Percentiles rank a stretch among this genome's conserved stretches.
phyloP scores from a whole-genome alignment of 37 sponge, comb jelly and placozoan genomes.

The Geodia barretti region DNA sequence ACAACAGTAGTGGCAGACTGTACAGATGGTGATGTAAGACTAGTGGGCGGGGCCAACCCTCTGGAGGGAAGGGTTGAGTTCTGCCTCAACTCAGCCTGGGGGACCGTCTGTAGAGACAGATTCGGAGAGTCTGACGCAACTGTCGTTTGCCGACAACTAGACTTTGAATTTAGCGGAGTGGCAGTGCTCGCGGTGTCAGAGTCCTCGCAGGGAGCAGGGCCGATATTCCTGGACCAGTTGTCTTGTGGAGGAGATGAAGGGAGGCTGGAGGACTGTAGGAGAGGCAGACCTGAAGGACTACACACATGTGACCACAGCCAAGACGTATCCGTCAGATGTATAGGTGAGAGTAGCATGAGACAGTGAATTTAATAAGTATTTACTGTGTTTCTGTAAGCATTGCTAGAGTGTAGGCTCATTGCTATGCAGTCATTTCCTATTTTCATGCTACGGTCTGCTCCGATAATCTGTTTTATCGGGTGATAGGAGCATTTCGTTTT shows the following conservation, averaged over 20 bases:
- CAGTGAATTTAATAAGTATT: not conserved
- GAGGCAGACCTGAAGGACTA: not conserved
- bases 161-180: not conserved
- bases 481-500: too few relatives aligned
- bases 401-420: too few relatives aligned
- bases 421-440: too few relatives aligned
- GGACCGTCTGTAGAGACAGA: constrained; percentile 35
- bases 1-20: not conserved
- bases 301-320: constrained; percentile 10
- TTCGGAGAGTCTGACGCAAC: constrained; percentile 26
- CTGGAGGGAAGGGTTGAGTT: constrained; percentile 49
- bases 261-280: not conserved
- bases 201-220: constrained; percentile 15
- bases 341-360: constrained; percentile 17
- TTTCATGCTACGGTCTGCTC: too few relatives aligned
- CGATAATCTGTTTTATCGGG: too few relatives aligned
- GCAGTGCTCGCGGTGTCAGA: not conserved
- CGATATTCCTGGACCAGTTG: constrained; percentile 34
- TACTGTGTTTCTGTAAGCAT: too few relatives aligned
- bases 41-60: constrained; percentile 8
- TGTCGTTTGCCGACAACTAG: constrained; percentile 41
- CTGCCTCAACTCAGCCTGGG: constrained; percentile 55
- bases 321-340: constrained; percentile 44
- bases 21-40: constrained; percentile 13
- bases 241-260: constrained; percentile 13